Evolutionary conservation across 2,888 invertebrate species (phyloP).

Genomic region (Podabrus alpinus): DNA sequence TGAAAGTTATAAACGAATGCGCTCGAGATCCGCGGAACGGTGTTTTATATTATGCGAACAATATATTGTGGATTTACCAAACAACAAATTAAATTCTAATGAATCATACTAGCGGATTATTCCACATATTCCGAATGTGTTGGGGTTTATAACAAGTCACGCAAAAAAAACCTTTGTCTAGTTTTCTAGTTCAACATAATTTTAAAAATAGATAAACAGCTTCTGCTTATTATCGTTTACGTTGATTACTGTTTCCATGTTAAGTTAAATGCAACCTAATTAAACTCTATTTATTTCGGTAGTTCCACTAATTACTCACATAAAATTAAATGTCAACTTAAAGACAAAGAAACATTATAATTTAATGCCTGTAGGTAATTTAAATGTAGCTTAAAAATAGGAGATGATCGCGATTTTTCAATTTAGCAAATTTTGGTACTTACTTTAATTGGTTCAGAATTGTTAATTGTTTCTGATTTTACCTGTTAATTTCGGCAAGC

Average conservation of each 20-base stretch:
- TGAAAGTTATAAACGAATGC: neutral
- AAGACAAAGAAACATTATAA: neutral
- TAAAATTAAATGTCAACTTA: neutral
- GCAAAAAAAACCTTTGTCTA: neutral
- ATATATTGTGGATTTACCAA: constrained; percentile 19
- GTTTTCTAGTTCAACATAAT: neutral
- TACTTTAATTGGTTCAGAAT: neutral
- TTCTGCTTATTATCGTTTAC: neutral
- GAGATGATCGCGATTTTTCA: neutral
- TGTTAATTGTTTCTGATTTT: neutral
- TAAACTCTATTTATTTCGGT: neutral
- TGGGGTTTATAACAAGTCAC: neutral
- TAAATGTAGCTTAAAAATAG: neutral
- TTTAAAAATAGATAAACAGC: neutral
- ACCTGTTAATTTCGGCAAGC: neutral
- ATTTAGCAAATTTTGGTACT: neutral
- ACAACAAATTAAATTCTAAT: constrained; percentile 5
- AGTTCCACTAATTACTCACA: neutral
- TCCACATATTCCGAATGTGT: neutral
- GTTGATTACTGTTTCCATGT: neutral
- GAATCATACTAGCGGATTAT: constrained; percentile 9
- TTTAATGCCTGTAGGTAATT: neutral
- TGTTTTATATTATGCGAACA: constrained; percentile 4
- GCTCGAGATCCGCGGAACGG: neutral
- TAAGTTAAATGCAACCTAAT: neutral